These are phyloP conservation scores for Sylvilagus bachmani DNA, from an alignment of 2,113 vertebrate genomes.

Conservation along the genomic window DNA sequence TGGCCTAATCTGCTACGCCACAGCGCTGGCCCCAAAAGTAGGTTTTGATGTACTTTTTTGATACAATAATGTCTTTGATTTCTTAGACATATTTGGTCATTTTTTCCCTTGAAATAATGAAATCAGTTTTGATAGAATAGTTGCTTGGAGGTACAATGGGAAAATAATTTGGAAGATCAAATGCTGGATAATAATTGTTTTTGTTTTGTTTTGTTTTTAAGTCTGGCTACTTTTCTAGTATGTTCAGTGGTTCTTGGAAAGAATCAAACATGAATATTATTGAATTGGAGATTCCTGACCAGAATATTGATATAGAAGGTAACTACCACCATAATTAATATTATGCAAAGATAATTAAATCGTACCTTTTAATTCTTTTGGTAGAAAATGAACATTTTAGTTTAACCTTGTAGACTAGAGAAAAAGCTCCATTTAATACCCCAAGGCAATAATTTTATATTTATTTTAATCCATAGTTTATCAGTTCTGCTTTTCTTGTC, in stretches of 20 bases:
- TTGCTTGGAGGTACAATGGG: constrained; percentile 58
- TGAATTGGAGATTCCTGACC: constrained; percentile 97
- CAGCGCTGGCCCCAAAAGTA: no score
- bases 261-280: constrained; percentile 97
- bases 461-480: constrained; percentile 1
- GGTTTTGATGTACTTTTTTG: not conserved
- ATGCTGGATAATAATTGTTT: constrained; percentile 51
- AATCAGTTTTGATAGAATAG: constrained; percentile 25
- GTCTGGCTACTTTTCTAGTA: constrained; percentile 99
- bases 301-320: constrained; percentile 98
- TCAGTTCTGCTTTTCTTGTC: not conserved
- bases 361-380: constrained; percentile 33
- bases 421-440: constrained; percentile 13
- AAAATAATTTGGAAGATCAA: constrained; percentile 64
- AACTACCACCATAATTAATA: constrained; percentile 64
- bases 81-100: not conserved
- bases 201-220: constrained; percentile 77
- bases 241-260: constrained; percentile 99
- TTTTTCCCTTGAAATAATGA: constrained; percentile 49
- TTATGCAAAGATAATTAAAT: constrained; percentile 56
- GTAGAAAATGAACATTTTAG: constrained; percentile 52
- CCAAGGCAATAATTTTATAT: constrained; percentile 14
- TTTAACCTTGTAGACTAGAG: constrained; percentile 5
- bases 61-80: not conserved
- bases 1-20: no score